Conservation (phyloP, 2,797 vertebrate species). For the Dicrostonyx torquatus region DNA sequence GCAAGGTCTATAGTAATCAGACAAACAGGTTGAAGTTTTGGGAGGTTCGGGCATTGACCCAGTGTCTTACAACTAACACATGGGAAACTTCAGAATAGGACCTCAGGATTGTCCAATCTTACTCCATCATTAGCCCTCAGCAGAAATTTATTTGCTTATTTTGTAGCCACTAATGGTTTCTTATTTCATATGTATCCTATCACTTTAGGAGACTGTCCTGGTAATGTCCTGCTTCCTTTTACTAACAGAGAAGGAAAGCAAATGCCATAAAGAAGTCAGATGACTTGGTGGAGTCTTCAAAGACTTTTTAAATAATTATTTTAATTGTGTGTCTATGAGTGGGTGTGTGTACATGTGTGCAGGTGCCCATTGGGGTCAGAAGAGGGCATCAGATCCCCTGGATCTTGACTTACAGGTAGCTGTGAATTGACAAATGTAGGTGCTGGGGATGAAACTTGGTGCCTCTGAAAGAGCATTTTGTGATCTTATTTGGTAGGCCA, state of each 20-base stretch:
- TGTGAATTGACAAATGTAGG: not conserved
- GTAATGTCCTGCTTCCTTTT: not conserved
- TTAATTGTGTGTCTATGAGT: not conserved
- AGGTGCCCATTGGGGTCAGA: not conserved
- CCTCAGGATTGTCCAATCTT: not conserved
- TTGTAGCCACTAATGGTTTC: not conserved
- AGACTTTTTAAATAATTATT: not conserved
- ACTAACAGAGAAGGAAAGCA: not conserved
- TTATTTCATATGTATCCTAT: not conserved
- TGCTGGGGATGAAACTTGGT: not conserved
- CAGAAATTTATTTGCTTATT: not conserved
- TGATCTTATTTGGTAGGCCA: not conserved
- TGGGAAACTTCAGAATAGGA: not conserved
- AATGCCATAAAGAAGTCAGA: not conserved
- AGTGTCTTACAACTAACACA: not conserved
- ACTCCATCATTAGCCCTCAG: not conserved
- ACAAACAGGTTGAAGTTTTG: constrained; percentile 40
- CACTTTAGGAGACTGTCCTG: not conserved
- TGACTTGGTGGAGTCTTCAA: not conserved
- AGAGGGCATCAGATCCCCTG: not conserved
- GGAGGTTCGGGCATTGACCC: not conserved
- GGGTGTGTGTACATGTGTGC: not conserved
- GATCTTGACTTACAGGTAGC: not conserved
- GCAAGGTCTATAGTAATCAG: constrained; percentile 15
- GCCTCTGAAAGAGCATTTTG: not conserved